Evolutionary conservation across 1,140 invertebrate genomes (phyloP), one percentile per base, ranked within the genome.

Genomic region (Aphelenchoides avenae): DNA sequence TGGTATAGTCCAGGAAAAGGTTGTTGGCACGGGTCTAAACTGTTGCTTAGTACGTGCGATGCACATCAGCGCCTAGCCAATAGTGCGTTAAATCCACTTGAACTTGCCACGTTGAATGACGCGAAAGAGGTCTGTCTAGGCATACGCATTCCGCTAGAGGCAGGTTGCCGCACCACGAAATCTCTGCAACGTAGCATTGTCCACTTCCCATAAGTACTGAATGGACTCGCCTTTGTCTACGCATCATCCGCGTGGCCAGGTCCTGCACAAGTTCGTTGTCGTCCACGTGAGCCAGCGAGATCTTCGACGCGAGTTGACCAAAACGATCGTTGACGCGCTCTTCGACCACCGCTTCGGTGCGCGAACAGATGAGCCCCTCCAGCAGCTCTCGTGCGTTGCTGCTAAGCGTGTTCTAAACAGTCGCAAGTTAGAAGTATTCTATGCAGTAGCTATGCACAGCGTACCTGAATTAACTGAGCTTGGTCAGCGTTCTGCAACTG

Each of bases 1-100:
- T 64, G 6, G 66, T 61, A 40, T 74, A 74, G 47, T 74, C 71
- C 2, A 74, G 58, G 44, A 75, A 50, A 15, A 74, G 54, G 29
- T 34, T 61, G 34, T 71, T 57, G n/a, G 73, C 70, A 22, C 59
- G 56, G 24, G 64, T 42, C 33, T 26, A 42, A 52, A 18, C 50
- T 36, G 50, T 42, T 36, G 15, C 43, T 24, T 13, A 48, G 24
- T n/a, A n/a, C n/a, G n/a, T n/a, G n/a, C n/a, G n/a, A n/a, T n/a
- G n/a, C n/a, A n/a, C n/a, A n/a, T n/a, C n/a, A n/a, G n/a, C n/a
- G n/a, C n/a, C n/a, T n/a, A n/a, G n/a, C n/a, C n/a, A n/a, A n/a
- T n/a, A n/a, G n/a, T n/a, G n/a, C n/a, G n/a, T n/a, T n/a, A n/a
- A n/a, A n/a, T n/a, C n/a, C n/a, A n/a, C n/a, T n/a, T n/a, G n/a